A percentile compares a stretch with the other conserved stretches of the same genome.
These are phyloP conservation scores for Pollimyrus isidori DNA, from an alignment of 2,113 vertebrate species.

Conservation along the genomic window DNA sequence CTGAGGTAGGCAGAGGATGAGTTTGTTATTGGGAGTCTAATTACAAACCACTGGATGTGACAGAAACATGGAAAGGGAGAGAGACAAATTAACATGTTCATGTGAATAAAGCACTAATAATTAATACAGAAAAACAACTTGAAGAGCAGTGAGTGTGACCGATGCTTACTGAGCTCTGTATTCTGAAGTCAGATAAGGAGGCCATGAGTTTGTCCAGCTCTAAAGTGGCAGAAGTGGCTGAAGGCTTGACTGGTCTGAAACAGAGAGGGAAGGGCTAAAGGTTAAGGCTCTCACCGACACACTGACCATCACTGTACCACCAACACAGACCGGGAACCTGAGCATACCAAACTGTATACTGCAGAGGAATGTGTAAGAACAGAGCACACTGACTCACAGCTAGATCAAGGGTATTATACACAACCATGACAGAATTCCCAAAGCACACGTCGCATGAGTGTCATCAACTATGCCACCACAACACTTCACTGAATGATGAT, in stretches of 20 bases:
- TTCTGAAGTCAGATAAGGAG: conserved; percentile 83
- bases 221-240: conserved; percentile 80
- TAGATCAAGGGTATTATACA: neutral
- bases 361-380: neutral
- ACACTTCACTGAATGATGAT: neutral
- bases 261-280: neutral
- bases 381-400: neutral
- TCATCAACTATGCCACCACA: neutral
- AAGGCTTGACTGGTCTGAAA: conserved; percentile 60
- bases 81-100: neutral
- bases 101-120: neutral
- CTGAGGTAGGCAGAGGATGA: neutral
- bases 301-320: neutral
- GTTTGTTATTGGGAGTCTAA: neutral
- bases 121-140: neutral
- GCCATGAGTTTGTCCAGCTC: conserved; percentile 89
- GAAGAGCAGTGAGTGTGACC: neutral
- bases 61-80: neutral
- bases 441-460: neutral
- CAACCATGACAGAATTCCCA: neutral
- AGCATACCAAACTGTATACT: neutral
- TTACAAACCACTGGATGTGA: neutral
- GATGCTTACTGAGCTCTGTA: conserved; percentile 75
- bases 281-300: neutral
- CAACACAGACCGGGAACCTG: neutral